phyloP scores from a whole-genome alignment of 2,888 invertebrate genomes.

The Zeuzera pyrina region DNA sequence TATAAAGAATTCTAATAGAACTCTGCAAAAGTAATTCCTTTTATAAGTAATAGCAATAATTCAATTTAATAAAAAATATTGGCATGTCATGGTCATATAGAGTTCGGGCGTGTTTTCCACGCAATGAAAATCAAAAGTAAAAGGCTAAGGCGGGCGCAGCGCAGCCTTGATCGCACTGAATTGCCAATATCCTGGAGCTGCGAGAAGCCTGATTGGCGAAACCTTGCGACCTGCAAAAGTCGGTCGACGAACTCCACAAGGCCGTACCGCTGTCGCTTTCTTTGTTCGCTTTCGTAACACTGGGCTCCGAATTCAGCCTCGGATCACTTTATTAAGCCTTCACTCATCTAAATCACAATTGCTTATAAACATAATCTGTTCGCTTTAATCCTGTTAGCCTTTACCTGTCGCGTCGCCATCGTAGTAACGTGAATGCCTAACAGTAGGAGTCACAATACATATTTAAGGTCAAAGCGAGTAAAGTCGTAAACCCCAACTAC shows the following conservation, averaged over 20 bases:
- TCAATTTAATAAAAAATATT: no score
- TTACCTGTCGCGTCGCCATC: no score
- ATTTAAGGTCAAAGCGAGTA: no score
- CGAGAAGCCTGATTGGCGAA: slow-evolving; percentile 70
- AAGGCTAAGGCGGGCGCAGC: slow-evolving; percentile 43
- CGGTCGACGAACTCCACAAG: slow-evolving; percentile 70
- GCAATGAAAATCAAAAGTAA: slow-evolving; percentile 51
- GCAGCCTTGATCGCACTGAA: slow-evolving; percentile 67
- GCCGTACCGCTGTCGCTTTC: slow-evolving; percentile 58
- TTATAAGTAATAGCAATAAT: slow-evolving; percentile 1
- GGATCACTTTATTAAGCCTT: slow-evolving; percentile 61
- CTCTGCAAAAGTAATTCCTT: no score
- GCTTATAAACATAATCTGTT: slow-evolving; percentile 20
- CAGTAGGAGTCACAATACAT: no score
- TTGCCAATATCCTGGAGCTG: slow-evolving; percentile 72
- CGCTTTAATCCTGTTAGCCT: no score
- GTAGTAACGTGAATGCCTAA: no score
- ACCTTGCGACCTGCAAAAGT: slow-evolving; percentile 71
- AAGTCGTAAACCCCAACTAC: no score
- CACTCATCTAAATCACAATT: slow-evolving; percentile 41
- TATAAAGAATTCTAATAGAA: no score
- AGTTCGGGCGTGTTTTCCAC: slow-evolving; percentile 30
- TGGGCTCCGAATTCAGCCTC: slow-evolving; percentile 49
- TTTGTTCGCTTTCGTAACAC: slow-evolving; percentile 67
- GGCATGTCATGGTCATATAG: slow-evolving; percentile 1